Conservation (phyloP, 30 jellyfish, hydroid and myxozoan genomes). For the Clytia hemisphaerica region DNA sequence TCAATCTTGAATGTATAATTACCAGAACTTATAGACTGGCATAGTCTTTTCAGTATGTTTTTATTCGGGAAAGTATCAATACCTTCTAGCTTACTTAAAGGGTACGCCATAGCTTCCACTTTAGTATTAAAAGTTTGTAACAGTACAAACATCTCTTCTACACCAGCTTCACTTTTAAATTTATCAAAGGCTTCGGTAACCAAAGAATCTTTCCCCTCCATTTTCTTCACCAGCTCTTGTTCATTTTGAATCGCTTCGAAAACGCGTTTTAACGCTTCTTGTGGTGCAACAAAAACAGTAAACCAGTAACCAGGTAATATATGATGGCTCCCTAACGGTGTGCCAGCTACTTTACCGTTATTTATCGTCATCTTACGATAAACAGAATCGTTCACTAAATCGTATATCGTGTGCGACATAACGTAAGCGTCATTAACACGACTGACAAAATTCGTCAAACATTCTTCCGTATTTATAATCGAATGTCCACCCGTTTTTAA, state of each 20-base stretch:
- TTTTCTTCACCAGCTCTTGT: no score
- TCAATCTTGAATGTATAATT: conserved; percentile 52
- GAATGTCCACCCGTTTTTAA: no score
- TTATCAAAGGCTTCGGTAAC: not conserved
- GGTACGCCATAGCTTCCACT: conserved; percentile 29
- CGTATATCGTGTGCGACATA: conserved; percentile 62
- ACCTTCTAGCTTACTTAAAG: conserved; percentile 23
- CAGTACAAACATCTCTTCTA: conserved; percentile 33
- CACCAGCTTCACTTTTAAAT: not conserved
- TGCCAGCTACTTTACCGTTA: conserved; percentile 75
- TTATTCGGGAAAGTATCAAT: conserved; percentile 59
- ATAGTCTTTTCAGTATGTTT: conserved; percentile 38
- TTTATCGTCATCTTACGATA: conserved; percentile 62
- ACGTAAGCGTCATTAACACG: conserved; percentile 80
- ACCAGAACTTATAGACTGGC: conserved; percentile 64
- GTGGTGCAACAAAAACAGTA: conserved; percentile 81
- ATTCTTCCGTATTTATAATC: no score
- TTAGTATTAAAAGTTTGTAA: conserved; percentile 36
- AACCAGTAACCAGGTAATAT: conserved; percentile 91
- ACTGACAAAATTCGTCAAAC: no score
- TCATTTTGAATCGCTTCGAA: conserved; percentile 54
- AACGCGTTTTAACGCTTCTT: conserved; percentile 61
- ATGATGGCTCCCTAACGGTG: conserved; percentile 79
- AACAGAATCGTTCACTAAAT: conserved; percentile 61
- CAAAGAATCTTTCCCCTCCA: not conserved